Percentiles rank a stretch among this genome's conserved stretches.
Conservation (phyloP, 2,797 vertebrate genomes). For the Tadarida brasiliensis region DNA sequence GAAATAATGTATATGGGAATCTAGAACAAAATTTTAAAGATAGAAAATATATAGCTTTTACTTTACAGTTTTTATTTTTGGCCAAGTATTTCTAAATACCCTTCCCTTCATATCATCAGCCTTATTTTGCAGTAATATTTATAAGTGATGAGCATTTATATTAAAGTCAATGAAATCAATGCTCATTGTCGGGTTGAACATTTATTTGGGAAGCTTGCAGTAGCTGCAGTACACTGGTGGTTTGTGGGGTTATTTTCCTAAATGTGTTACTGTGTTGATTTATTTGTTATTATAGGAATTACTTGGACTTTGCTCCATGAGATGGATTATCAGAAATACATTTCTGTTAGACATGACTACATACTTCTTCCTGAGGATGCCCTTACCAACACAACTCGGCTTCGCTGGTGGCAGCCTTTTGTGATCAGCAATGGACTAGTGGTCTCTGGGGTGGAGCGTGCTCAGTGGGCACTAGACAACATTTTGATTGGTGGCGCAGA, state of each 20-base stretch:
- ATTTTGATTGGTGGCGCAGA: slow-evolving; percentile 97
- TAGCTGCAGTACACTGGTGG: neutral
- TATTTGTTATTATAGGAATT: slow-evolving; percentile 90
- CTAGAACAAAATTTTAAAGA: slow-evolving; percentile 36
- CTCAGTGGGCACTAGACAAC: slow-evolving; percentile 99
- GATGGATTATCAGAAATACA: slow-evolving; percentile 99
- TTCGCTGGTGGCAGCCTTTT: slow-evolving; percentile 99
- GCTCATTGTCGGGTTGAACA: neutral
- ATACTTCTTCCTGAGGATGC: slow-evolving; percentile 95
- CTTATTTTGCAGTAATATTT: neutral
- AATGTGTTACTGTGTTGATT: neutral
- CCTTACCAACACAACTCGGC: slow-evolving; percentile 95
- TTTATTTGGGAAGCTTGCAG: neutral
- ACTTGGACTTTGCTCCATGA: slow-evolving; percentile 98
- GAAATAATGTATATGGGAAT: neutral
- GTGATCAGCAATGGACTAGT: slow-evolving; percentile 93
- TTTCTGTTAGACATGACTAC: slow-evolving; percentile 96
- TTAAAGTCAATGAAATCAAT: neutral
- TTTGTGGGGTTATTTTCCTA: neutral
- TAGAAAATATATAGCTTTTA: slow-evolving; percentile 17
- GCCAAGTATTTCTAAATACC: slow-evolving; percentile 11
- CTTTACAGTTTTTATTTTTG: neutral
- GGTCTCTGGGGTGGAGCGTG: slow-evolving; percentile 93
- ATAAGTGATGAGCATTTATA: neutral
- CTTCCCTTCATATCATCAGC: neutral